phyloP scores from a whole-genome alignment of 2,888 invertebrate genomes.

The Sinodicranocentrus sp. region DNA sequence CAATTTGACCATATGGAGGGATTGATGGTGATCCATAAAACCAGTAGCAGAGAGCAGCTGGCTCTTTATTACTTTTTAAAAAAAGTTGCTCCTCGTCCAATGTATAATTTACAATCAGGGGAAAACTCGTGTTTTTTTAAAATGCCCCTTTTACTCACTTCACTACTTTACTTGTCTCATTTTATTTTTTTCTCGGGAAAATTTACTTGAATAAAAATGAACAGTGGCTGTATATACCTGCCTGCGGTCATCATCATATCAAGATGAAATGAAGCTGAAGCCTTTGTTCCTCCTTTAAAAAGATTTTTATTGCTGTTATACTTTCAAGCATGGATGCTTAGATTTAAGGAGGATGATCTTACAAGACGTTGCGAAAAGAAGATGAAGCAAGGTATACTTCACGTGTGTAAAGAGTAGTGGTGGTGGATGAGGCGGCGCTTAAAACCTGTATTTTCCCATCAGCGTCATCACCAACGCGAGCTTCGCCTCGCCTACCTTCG shows the following conservation, averaged over 20 bases:
- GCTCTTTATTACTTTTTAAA: neutral
- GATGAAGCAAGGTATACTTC: constrained; percentile 5
- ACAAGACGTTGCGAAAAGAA: constrained; percentile 37
- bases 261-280: no score
- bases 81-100: no score
- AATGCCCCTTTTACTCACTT: neutral
- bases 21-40: neutral
- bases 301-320: neutral
- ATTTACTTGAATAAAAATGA: neutral
- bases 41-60: constrained; percentile 39
- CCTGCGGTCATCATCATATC: neutral
- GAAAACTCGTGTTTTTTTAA: no score
- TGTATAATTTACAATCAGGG: no score
- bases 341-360: constrained; percentile 17
- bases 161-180: neutral
- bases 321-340: constrained; percentile 14
- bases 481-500: constrained; percentile 57
- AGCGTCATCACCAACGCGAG: constrained; percentile 38
- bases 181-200: neutral
- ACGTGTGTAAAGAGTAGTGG: neutral
- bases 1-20: neutral
- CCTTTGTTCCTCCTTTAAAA: neutral
- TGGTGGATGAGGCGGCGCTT: constrained; percentile 54
- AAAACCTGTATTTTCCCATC: constrained; percentile 55
- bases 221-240: no score